phyloP scores from a whole-genome alignment of 2,113 vertebrate genomes.

The Brachyhypopomus gauderio region DNA sequence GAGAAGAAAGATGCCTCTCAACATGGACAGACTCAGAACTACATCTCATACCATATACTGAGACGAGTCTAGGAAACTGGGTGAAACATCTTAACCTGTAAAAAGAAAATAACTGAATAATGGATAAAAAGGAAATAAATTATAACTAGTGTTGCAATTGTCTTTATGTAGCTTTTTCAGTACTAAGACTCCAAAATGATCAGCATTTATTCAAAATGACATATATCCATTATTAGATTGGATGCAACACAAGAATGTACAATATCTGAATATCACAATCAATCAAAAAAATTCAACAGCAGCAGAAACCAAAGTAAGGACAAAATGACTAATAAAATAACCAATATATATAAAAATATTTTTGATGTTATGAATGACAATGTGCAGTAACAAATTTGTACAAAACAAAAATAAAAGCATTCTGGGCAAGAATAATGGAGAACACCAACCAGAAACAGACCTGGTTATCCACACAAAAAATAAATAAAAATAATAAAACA shows the following conservation, averaged over 20 bases:
- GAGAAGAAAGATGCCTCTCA: background rate
- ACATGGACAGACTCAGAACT: conserved; percentile 20
- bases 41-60: conserved; percentile 15
- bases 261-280: conserved; percentile 38
- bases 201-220: conserved; percentile 3
- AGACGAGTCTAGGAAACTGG: background rate
- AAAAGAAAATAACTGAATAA: background rate
- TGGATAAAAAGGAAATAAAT: background rate
- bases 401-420: conserved; percentile 24
- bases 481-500: conserved; percentile 53
- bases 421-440: conserved; percentile 3
- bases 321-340: conserved; percentile 30
- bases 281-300: conserved; percentile 34
- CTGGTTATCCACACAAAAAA: conserved; percentile 36
- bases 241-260: conserved; percentile 8
- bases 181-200: background rate
- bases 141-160: background rate
- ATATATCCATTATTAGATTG: conserved; percentile 11
- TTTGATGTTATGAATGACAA: conserved; percentile 24
- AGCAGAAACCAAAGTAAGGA: conserved; percentile 29
- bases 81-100: background rate
- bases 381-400: conserved; percentile 34
- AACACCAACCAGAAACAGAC: conserved; percentile 50
- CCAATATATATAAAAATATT: conserved; percentile 33
- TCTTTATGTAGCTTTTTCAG: background rate